Base-by-base conservation (phyloP, 2,888 invertebrate genomes). In the Ectemnius cavifrons region DNA sequence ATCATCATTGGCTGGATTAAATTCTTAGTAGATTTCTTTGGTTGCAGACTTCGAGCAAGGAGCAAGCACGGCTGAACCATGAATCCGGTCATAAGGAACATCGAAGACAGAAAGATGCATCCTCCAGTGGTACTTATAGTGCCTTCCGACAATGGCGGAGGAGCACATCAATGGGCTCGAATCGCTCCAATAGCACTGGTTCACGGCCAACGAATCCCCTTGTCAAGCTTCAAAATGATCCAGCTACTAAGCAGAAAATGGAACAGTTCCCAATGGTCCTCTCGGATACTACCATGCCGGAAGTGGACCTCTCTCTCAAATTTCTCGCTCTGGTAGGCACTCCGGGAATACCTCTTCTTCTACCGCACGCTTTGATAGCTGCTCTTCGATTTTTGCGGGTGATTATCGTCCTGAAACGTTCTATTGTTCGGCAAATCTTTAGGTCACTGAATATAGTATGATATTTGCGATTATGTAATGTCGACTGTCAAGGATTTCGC, bases 291-390 rank as follows among this genome's bases (percentile, higher is more conserved):
- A 85, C 86, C 13, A 88, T 84, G 85, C 89, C 88, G 14, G 88
- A 89, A 52, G 89, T 88, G 58, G 90, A 90, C 73, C 78, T 89
- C 2, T 90, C 90, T 11, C 78, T 90, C 45, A 90, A 90, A 79
- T 90, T 87, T 72, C 88, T 90, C 61, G 92, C 92, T 23, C 80
- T 91, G 87, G 92, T 92, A 79, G 85, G 88, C 85, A 37, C 58
- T 13, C 18, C 47, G 6, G 14, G 27, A 14, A 28, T 37, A 27
- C 28, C 20, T 13, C 47, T 3, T n/a, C 6, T 61, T 1, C 5
- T 16, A 37, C 13, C 11, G 8, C 23, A 14, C 27, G 27, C 16
- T 57, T 46, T 14, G 11, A 20, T 20, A 47, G 8, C n/a, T 14
- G 8, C n/a, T 14, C 47, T 46, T 46, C 20, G 16, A 46, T n/a